Evolutionary conservation across 2,113 vertebrate genomes (phyloP), one percentile per base, ranked within the genome.

Genomic region (Sceloporus tristichus): DNA sequence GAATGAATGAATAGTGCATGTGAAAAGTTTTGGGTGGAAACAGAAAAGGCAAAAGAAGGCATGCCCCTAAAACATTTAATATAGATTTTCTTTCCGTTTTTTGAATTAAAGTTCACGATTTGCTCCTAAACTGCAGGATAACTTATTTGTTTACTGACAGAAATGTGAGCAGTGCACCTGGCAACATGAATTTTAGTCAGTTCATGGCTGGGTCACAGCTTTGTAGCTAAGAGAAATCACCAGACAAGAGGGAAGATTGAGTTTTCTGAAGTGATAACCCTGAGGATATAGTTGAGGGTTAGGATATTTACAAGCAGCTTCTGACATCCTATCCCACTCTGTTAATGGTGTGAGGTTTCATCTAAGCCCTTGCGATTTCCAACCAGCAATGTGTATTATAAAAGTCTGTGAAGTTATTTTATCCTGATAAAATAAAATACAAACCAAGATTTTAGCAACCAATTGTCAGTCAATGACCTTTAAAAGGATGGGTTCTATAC

Each of bases 181-280:
- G n/a, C 73, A 65, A 34, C 34, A 65, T 65, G 84, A 16, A 38
- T 76, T 85, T 85, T 10, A 76, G 84, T 77, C 84, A 77, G 84
- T 81, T 91, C 2, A 40, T 62, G 83, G 13, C 0, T 73, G 16
- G 42, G 42, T 79, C 80, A 34, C 23, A 79, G 54, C 85, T 93
- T 59, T 66, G 88, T 18, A 0, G 9, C 90, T 86, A 75, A 66
- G 87, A 91, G 73, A 48, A 53, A 85, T 77, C 62, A 79, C 7
- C 42, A 42, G 40, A 66, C 34, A 85, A 71, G 91, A 84, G 66
- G 54, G 25, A 9, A 38, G 21, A 91, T n/a, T 65, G 88, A 79
- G 34, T 27, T 88, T 91, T 68, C 73, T 83, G n/a, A 59, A 40
- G 74, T 75, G 59, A 14, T 75, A 82, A 70, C 21, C 23, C 93